phyloP scores from a whole-genome alignment of 2,888 invertebrate genomes.

The Orthosia incerta region DNA sequence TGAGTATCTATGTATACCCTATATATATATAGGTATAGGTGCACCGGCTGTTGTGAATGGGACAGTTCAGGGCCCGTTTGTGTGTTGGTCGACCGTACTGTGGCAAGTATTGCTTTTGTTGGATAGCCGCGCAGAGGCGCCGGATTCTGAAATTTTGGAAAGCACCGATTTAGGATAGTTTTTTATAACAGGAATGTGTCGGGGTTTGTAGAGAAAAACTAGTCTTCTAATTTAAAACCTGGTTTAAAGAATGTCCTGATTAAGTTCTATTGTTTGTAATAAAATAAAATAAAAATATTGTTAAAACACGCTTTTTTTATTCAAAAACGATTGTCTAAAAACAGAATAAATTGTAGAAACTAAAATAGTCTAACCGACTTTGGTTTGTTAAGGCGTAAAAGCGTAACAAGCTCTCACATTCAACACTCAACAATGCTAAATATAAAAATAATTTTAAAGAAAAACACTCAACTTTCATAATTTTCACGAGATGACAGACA shows the following conservation, averaged over 20 bases:
- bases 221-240: neutral
- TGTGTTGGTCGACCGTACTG: conserved; percentile 41
- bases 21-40: neutral
- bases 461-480: conserved; percentile 24
- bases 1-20: conserved; percentile 11
- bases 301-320: neutral
- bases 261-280: neutral
- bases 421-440: neutral
- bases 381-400: neutral
- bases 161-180: neutral
- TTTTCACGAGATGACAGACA: conserved; percentile 8
- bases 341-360: neutral
- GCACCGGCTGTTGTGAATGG: conserved; percentile 53
- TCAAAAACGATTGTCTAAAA: neutral
- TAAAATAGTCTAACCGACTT: neutral
- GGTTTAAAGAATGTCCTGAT: neutral
- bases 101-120: conserved; percentile 53
- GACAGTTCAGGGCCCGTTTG: conserved; percentile 46
- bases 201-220: neutral
- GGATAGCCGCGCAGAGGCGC: conserved; percentile 9
- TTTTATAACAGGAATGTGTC: neutral
- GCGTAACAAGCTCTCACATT: conserved; percentile 1
- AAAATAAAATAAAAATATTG: neutral
- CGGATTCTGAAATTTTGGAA: conserved; percentile 13
- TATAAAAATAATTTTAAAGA: neutral